Evolutionary conservation across 2,797 vertebrate species (phyloP), one percentile per base, ranked within the genome.

Genomic region (Graptemys geographica): DNA sequence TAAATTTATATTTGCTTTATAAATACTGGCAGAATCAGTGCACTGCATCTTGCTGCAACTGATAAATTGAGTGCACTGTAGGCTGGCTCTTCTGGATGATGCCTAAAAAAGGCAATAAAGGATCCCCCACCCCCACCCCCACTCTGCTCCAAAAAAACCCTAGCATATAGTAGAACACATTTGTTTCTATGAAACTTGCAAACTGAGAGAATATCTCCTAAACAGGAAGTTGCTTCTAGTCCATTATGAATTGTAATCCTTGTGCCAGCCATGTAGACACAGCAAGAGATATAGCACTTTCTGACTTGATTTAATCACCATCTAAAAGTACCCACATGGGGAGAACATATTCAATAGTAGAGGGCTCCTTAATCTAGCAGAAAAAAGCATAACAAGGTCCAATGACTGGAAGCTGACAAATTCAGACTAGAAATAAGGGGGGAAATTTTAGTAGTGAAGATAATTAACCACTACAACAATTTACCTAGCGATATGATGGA

Each of bases 1-100:
- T 49, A 15, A 10, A 12, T 51, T 9, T 3, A 1, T 12, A 81
- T 86, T 89, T 84, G 16, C 18, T 27, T 47, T 85, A 0, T 81
- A 55, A 86, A 41, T 83, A 78, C 53, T 31, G 16, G 27, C 4
- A 78, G 27, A 33, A 15, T 33, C 91, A 78, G 31, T 69, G 19
- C 41, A 79, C 44, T 82, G 80, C 8, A 18, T 62, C 59, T 62
- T 62, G 59, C 59, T 33, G 59, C 31, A 33, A 3, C 15, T 62
- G 28, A 62, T 62, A 62, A 62, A 62, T 62, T 37, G 62, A n/a
- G n/a, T 53, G 33, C 16, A 62, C 53, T 56, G 76, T 62, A 76
- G 4, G 0, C 0, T 51, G 16, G 27, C 41, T 91, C 90, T 81
- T 85, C 8, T 33, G 78, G 56, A 27, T 59, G 28, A 56, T 49